Evolutionary conservation across 2,888 invertebrate species (phyloP).

Genomic region (Acanthosepion lycidas): DNA sequence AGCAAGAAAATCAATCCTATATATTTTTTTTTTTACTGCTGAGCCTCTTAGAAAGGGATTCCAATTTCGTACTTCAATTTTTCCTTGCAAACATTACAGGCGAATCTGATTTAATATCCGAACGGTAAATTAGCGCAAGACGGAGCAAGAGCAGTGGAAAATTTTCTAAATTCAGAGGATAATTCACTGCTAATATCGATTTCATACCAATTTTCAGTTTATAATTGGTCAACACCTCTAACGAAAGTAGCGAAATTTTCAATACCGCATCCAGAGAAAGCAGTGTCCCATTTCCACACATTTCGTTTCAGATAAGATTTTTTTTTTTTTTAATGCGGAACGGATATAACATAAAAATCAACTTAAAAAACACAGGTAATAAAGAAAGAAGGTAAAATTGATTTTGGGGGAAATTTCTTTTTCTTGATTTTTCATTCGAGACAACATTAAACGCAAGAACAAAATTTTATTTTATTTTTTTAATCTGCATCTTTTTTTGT

Average conservation of each 20-base stretch:
- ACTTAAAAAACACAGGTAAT: not conserved
- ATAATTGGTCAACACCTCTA: not conserved
- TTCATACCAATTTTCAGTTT: not conserved
- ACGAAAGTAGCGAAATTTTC: not conserved
- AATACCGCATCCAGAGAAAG: not conserved
- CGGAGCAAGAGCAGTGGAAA: not conserved
- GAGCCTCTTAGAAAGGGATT: not conserved
- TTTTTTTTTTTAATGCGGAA: not conserved
- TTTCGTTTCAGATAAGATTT: conserved; percentile 6
- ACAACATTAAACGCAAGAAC: not conserved
- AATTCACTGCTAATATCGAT: not conserved
- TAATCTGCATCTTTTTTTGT: not conserved
- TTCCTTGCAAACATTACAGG: not conserved
- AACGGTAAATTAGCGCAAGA: not conserved
- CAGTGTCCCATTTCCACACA: not conserved
- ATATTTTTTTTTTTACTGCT: not conserved
- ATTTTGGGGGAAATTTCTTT: not conserved
- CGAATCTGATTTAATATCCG: not conserved
- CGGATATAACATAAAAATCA: not conserved
- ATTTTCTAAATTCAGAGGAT: not conserved
- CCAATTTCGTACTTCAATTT: not conserved
- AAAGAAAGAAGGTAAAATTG: not conserved
- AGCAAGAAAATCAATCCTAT: not conserved
- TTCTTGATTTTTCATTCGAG: not conserved
- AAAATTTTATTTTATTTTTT: not conserved